Evolutionary conservation across 1,140 invertebrate genomes (phyloP).

Genomic region (Drosophila subobscura): DNA sequence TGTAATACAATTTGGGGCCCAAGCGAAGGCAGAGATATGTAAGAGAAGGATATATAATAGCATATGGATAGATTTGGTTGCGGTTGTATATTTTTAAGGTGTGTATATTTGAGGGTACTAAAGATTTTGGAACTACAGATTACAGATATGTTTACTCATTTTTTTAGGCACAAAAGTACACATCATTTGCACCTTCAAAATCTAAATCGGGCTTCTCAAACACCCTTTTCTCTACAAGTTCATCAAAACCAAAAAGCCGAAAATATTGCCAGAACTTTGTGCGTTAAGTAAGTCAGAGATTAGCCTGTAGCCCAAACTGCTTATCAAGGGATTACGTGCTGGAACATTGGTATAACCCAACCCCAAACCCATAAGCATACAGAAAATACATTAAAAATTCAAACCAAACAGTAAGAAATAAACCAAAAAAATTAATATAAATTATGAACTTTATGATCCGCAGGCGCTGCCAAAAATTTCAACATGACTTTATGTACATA

Average conservation of each 20-base stretch:
- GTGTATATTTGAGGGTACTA: background rate
- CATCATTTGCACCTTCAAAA: background rate
- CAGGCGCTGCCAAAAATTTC: conserved; percentile 54
- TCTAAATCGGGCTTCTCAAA: background rate
- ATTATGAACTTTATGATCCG: conserved; percentile 58
- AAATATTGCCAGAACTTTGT: no score
- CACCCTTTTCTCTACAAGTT: no score
- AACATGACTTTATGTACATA: conserved; percentile 36
- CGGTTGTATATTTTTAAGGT: background rate
- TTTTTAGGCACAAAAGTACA: background rate
- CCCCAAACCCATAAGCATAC: background rate
- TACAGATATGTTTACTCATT: no score
- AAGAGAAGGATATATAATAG: background rate
- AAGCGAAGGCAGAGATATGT: background rate
- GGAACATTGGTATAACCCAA: conserved; percentile 1
- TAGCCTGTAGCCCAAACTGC: background rate
- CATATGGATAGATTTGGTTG: background rate
- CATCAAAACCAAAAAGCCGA: no score
- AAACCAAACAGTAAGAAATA: conserved; percentile 14
- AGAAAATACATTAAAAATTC: conserved; percentile 4
- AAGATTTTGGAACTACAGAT: no score
- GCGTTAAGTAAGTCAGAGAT: no score
- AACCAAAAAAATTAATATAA: conserved; percentile 42
- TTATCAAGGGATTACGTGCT: conserved; percentile 23
- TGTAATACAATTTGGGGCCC: conserved; percentile 14